phyloP scores from a whole-genome alignment of 2,113 vertebrate species.

The Laticauda colubrina region DNA sequence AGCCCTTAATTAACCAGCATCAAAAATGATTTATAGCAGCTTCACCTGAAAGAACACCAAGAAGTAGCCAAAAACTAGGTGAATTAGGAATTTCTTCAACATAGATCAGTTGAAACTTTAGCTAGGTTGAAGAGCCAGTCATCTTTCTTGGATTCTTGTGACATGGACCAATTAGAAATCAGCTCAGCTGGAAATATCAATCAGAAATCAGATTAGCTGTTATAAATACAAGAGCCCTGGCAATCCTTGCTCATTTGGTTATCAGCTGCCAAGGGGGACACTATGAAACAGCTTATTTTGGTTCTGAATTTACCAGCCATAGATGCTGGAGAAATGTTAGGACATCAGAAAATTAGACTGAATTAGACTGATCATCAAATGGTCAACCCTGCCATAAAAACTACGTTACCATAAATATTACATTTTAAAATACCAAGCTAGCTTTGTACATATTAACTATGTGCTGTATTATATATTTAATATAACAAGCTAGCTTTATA shows the following conservation, averaged over 20 bases:
- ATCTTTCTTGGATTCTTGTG: too few species aligned
- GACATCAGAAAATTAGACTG: neutral
- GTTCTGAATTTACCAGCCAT: neutral
- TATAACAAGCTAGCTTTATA: too few species aligned
- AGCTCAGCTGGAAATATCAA: neutral
- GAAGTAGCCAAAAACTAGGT: too few species aligned
- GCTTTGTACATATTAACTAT: neutral
- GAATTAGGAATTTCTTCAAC: too few species aligned
- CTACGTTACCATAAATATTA: neutral
- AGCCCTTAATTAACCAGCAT: neutral
- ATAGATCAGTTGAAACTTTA: too few species aligned
- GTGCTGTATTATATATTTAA: neutral
- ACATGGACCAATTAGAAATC: too few species aligned
- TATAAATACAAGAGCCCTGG: neutral
- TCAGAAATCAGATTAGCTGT: neutral
- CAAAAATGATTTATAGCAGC: neutral
- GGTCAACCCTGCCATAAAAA: neutral
- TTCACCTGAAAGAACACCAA: neutral
- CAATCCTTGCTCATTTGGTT: neutral
- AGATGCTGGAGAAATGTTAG: neutral
- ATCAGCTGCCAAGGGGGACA: neutral
- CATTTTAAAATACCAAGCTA: neutral
- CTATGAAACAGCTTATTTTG: neutral
- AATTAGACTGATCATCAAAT: neutral
- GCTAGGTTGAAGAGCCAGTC: too few species aligned